Evolutionary conservation across 35 echinoderm and acorn worm species (phyloP).

Genomic region (Apostichopus parvimensis): DNA sequence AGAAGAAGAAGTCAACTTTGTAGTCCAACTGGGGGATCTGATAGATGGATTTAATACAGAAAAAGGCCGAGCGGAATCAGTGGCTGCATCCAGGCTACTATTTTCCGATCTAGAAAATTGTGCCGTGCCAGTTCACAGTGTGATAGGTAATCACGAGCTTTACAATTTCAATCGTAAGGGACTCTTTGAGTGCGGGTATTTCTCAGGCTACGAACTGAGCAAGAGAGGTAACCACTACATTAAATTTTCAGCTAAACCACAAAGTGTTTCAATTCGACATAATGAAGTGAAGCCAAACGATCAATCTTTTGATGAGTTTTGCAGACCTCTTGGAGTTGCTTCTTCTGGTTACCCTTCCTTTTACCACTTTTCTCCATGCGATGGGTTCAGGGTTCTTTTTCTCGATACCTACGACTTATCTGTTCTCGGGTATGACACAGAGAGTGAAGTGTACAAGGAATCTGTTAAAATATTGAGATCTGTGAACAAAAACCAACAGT

Average conservation of each 20-base stretch:
- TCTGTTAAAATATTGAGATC: constrained; percentile 29
- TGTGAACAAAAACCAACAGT: constrained; percentile 49
- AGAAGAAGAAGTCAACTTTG: constrained; percentile 25
- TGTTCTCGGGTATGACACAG: constrained; percentile 55
- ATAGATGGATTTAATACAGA: constrained; percentile 79
- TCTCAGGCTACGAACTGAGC: constrained; percentile 33
- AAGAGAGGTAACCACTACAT: neutral
- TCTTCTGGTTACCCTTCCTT: constrained; percentile 34
- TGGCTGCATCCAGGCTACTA: constrained; percentile 1
- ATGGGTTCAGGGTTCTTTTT: constrained; percentile 63
- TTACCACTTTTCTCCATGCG: constrained; percentile 76
- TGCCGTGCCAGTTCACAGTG: constrained; percentile 64
- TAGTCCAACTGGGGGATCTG: constrained; percentile 83
- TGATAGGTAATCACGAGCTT: constrained; percentile 88
- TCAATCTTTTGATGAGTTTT: neutral
- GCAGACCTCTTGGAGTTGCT: neutral
- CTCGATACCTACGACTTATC: constrained; percentile 62
- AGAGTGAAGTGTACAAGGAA: constrained; percentile 25
- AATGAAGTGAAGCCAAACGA: neutral
- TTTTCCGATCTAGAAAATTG: constrained; percentile 64
- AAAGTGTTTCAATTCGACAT: neutral
- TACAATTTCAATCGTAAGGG: constrained; percentile 81
- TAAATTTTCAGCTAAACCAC: neutral
- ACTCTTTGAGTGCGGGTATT: constrained; percentile 51
- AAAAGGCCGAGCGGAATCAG: constrained; percentile 53